Percentiles rank a stretch among this genome's conserved stretches.
Evolutionary conservation across 2,888 invertebrate genomes (phyloP).

Genomic region (Shargacucullia verbasci): DNA sequence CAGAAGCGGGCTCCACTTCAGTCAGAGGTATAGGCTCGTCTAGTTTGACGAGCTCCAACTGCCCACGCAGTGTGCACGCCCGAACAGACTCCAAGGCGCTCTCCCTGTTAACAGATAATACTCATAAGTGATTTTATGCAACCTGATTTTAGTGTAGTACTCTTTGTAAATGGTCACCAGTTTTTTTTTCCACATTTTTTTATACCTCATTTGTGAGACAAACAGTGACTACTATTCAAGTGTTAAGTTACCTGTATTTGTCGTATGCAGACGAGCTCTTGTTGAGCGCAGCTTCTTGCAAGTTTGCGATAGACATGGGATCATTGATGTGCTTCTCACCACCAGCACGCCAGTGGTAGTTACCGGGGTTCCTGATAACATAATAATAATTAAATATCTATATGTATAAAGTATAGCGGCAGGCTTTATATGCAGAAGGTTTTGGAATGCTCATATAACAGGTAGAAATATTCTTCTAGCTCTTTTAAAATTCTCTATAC

Average conservation of each 20-base stretch:
- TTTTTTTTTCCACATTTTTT: too few species aligned
- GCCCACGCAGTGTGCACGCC: conserved; percentile 97
- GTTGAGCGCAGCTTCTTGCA: conserved; percentile 95
- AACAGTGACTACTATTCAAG: not conserved
- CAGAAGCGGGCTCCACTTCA: conserved; percentile 97
- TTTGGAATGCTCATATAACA: too few species aligned
- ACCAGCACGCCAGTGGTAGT: conserved; percentile 98
- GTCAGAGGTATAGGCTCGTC: conserved; percentile 94
- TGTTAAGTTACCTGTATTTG: conserved; percentile 85
- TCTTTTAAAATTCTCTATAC: too few species aligned
- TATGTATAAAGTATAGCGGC: too few species aligned
- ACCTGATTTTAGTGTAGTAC: too few species aligned
- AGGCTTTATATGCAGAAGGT: too few species aligned
- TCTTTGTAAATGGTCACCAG: too few species aligned
- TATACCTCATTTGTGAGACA: too few species aligned
- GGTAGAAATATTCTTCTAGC: too few species aligned
- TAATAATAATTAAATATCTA: not conserved
- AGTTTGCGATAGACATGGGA: conserved; percentile 92
- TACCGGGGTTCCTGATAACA: conserved; percentile 95
- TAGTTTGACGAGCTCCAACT: conserved; percentile 94
- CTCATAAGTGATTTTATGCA: too few species aligned
- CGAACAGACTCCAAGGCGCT: conserved; percentile 95
- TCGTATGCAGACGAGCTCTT: conserved; percentile 96
- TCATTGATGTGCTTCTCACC: conserved; percentile 99
- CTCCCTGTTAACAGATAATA: conserved; percentile 88